These are phyloP conservation scores for Iselma pallidipennis DNA, from an alignment of 2,888 invertebrate species.

Conservation along the genomic window DNA sequence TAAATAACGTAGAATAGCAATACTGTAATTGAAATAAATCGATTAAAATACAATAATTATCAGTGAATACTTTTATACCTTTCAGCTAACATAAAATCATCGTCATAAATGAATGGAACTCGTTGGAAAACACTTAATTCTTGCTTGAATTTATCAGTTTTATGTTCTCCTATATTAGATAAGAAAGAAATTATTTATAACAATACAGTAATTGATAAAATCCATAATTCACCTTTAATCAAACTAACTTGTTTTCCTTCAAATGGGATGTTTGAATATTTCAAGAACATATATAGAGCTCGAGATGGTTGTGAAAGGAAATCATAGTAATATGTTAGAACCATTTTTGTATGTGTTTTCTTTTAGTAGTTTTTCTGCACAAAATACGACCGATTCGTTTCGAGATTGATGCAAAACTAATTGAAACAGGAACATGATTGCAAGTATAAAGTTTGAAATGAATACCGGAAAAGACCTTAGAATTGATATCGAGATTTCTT, in stretches of 20 bases:
- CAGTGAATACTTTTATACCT: too few species aligned
- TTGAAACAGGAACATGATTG: too few species aligned
- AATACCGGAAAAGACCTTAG: too few species aligned
- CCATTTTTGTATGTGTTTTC: slow-evolving; percentile 30
- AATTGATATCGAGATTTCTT: background rate
- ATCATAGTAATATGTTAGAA: slow-evolving; percentile 51
- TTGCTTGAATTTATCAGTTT: slow-evolving; percentile 56
- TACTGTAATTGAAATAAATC: slow-evolving; percentile 55
- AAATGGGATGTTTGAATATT: slow-evolving; percentile 56
- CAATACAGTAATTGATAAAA: slow-evolving; percentile 5
- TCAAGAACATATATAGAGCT: slow-evolving; percentile 58
- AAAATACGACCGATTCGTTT: too few species aligned
- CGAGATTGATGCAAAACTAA: too few species aligned
- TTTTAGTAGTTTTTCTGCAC: too few species aligned
- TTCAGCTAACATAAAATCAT: slow-evolving; percentile 61
- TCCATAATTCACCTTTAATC: slow-evolving; percentile 51
- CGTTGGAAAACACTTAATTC: slow-evolving; percentile 59
- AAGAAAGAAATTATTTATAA: background rate
- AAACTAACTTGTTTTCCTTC: slow-evolving; percentile 54
- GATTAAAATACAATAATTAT: too few species aligned
- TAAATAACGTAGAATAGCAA: slow-evolving; percentile 75
- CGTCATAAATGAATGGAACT: slow-evolving; percentile 63
- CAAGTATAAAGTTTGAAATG: too few species aligned
- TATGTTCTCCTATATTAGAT: slow-evolving; percentile 57
- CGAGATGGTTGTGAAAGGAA: slow-evolving; percentile 61